Evolutionary conservation across 2,113 vertebrate species (phyloP), one percentile per base, ranked within the genome.

Genomic region (Hiodon tergisus): DNA sequence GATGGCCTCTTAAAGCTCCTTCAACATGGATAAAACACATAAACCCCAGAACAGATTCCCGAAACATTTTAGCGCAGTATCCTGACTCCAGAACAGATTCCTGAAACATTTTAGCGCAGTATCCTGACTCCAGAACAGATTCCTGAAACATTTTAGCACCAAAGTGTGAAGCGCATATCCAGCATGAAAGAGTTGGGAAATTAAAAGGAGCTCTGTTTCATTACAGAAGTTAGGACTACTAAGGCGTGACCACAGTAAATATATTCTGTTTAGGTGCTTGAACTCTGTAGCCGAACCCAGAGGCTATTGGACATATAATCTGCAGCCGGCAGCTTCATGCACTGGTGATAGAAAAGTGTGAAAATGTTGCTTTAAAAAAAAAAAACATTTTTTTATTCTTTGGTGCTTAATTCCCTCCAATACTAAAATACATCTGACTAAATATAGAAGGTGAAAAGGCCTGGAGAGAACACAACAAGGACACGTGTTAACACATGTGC

Each of bases 361-460:
- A 31, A n/a, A n/a, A n/a, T n/a, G n/a, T n/a, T n/a, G n/a, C n/a
- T 31, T 31, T 31, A 31, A 31, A 31, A 31, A 31, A 48, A 17
- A 47, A 46, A 2, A 66, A 63, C 31, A 17, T 66, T 66, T 66
- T 66, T 48, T 31, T 62, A n/a, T 16, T 62, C 60, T 31, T 17
- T 31, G 7, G 14, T 17, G 31, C 31, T 11, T 66, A 31, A 31
- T 31, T 31, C 31, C 31, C 31, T 31, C 31, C 31, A 31, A 31
- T 31, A 31, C 31, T 31, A 31, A 31, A 31, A 31, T 31, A 31
- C 31, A 31, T 31, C 31, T 31, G 31, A 63, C 61, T 63, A 17
- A 8, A 63, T 6, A 63, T 17, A 17, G 16, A 31, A 63, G 31
- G 61, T 79, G 75, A 72, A 75, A 76, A 72, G 78, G 78, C 71